Percentiles rank a stretch among this genome's conserved stretches.
These are phyloP conservation scores for Agrotis puta DNA, from an alignment of 2,888 invertebrate genomes.

Conservation along the genomic window DNA sequence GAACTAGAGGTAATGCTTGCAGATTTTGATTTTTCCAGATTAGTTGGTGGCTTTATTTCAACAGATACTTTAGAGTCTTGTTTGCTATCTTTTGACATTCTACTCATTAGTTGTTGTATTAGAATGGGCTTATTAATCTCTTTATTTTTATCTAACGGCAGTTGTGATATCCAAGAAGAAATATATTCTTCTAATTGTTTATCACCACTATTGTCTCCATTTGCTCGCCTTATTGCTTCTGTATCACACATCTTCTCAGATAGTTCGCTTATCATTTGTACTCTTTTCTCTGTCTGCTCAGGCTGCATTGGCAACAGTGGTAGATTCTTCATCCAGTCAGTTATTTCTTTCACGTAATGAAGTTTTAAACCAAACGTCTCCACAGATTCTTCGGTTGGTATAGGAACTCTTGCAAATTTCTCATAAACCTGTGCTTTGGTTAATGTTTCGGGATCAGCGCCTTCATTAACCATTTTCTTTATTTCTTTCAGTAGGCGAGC, in stretches of 20 bases:
- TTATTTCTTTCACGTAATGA: conserved; percentile 77
- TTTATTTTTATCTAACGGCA: conserved; percentile 72
- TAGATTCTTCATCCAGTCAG: conserved; percentile 79
- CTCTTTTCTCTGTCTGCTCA: conserved; percentile 61
- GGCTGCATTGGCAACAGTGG: conserved; percentile 70
- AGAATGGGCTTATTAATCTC: conserved; percentile 69
- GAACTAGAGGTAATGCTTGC: conserved; percentile 1
- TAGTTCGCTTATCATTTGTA: conserved; percentile 74
- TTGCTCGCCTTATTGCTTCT: conserved; percentile 51
- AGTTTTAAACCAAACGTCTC: conserved; percentile 72
- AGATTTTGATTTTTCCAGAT: conserved; percentile 4
- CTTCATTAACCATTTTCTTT: conserved; percentile 69
- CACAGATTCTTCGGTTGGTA: conserved; percentile 69
- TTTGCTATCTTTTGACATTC: conserved; percentile 70
- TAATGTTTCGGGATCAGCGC: conserved; percentile 58
- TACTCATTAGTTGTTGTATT: conserved; percentile 74
- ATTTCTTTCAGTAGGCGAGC: conserved; percentile 74
- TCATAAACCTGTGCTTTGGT: conserved; percentile 70
- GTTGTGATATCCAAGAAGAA: conserved; percentile 72
- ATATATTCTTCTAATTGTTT: conserved; percentile 70
- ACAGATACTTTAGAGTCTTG: background rate
- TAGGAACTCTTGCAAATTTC: conserved; percentile 64
- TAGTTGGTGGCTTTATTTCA: conserved; percentile 5
- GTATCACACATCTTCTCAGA: conserved; percentile 73
- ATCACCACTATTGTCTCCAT: conserved; percentile 59